A percentile compares a stretch with the other conserved stretches of the same genome.
Evolutionary conservation across 2,888 invertebrate species (phyloP).

Genomic region (Ochropleura leucogaster): DNA sequence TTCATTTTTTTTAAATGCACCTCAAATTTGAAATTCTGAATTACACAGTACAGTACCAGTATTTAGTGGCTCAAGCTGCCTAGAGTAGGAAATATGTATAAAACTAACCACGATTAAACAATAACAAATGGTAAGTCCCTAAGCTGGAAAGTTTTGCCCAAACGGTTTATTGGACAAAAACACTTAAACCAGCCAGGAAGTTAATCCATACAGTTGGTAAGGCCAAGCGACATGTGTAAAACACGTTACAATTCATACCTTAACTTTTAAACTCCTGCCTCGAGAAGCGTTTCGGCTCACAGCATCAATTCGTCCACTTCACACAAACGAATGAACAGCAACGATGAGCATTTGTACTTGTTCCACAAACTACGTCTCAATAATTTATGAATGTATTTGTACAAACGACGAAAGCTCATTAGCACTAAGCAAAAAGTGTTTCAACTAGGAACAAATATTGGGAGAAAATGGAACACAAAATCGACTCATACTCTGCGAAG

Average conservation of each 20-base stretch:
- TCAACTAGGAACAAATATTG: neutral
- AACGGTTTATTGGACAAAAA: neutral
- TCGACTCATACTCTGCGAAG: neutral
- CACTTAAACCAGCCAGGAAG: neutral
- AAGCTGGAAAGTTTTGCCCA: neutral
- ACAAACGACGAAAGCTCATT: constrained; percentile 21
- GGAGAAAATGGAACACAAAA: neutral
- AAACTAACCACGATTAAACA: neutral
- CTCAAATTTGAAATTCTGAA: neutral
- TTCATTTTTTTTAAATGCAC: neutral
- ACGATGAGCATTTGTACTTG: constrained; percentile 58
- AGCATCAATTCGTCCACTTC: constrained; percentile 48
- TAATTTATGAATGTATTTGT: constrained; percentile 58
- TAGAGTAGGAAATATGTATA: neutral
- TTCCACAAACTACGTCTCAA: constrained; percentile 50
- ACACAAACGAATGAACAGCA: constrained; percentile 53
- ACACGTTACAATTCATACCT: neutral
- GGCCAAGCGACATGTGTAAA: neutral
- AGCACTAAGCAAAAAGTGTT: neutral
- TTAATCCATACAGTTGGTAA: neutral
- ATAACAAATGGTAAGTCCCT: neutral
- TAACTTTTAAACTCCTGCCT: neutral
- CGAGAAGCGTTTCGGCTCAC: constrained; percentile 33
- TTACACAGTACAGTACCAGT: no score
- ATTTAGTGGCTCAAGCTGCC: neutral